phyloP scores from a whole-genome alignment of 2,888 invertebrate species.

The Mesoligia furuncula region DNA sequence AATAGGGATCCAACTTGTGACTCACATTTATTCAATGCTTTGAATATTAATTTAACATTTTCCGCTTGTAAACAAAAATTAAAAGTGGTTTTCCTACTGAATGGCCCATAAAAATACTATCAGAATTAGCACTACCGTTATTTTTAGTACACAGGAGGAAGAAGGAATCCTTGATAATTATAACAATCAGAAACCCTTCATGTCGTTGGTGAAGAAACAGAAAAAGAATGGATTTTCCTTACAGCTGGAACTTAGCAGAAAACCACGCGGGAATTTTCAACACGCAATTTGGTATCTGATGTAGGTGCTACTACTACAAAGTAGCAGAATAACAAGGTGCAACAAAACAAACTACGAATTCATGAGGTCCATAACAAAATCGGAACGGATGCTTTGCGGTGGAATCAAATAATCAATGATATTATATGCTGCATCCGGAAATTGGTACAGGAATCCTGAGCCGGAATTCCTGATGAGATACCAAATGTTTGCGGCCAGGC shows the following conservation, averaged over 20 bases:
- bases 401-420: conserved; percentile 38
- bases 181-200: conserved; percentile 8
- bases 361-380: conserved; percentile 38
- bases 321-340: neutral
- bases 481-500: conserved; percentile 36
- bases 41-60: neutral
- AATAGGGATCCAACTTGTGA: neutral
- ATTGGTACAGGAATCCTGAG: conserved; percentile 36
- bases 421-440: conserved; percentile 40
- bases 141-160: neutral
- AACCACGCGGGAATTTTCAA: neutral
- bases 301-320: neutral
- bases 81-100: neutral
- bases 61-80: neutral
- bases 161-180: too few relatives aligned
- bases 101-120: neutral
- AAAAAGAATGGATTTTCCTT: conserved; percentile 39
- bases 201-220: neutral
- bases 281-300: neutral
- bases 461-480: conserved; percentile 36
- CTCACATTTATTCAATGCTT: conserved; percentile 9
- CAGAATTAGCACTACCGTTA: neutral
- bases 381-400: conserved; percentile 43
- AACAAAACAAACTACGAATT: conserved; percentile 18
- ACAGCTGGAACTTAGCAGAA: conserved; percentile 2